phyloP scores from a whole-genome alignment of 2,888 invertebrate species.

The Tipula unca region DNA sequence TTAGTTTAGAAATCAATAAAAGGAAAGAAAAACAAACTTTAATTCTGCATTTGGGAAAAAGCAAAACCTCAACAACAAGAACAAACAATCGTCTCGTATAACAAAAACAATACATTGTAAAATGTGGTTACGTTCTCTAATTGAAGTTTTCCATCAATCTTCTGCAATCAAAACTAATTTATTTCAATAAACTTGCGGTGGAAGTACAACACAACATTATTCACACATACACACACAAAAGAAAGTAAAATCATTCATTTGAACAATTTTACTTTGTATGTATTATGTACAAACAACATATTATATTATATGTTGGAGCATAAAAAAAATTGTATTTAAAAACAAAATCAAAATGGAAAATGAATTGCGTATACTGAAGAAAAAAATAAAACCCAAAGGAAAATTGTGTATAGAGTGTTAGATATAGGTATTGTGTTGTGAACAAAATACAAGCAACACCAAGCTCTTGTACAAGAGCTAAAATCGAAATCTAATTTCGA shows the following conservation, averaged over 20 bases:
- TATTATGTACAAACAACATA: neutral
- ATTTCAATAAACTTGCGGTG: neutral
- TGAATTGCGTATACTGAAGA: neutral
- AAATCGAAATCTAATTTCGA: neutral
- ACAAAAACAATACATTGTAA: neutral
- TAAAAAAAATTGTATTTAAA: neutral
- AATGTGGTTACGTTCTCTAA: neutral
- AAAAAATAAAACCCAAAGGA: neutral
- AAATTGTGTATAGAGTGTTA: neutral
- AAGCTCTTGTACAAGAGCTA: neutral
- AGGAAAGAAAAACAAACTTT: neutral
- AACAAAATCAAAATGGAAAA: neutral
- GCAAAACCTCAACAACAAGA: neutral
- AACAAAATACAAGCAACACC: neutral
- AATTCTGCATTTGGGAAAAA: neutral
- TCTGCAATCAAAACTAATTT: neutral
- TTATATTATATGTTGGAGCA: neutral
- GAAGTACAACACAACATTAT: neutral
- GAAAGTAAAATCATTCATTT: neutral
- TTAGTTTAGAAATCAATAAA: neutral
- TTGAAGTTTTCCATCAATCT: neutral
- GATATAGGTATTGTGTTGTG: neutral
- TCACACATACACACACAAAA: neutral
- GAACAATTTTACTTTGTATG: neutral
- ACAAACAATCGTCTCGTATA: neutral